These are phyloP conservation scores for Pteropus alecto DNA, from an alignment of 2,113 vertebrate species.

Conservation along the genomic window DNA sequence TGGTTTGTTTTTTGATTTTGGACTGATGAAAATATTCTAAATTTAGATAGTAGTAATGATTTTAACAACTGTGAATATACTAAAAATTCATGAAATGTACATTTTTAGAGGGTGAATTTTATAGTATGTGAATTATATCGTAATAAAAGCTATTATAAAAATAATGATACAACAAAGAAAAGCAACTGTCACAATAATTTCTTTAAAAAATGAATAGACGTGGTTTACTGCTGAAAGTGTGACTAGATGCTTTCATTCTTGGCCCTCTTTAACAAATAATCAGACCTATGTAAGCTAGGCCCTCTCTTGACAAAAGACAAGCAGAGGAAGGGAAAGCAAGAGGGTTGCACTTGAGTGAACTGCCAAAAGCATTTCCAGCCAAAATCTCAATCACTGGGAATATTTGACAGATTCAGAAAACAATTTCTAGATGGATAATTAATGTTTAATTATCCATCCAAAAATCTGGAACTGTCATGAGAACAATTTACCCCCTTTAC, in stretches of 20 bases:
- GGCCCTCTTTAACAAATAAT: background rate
- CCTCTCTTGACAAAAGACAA: constrained; percentile 30
- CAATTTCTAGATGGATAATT: background rate
- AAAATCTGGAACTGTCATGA: constrained; percentile 18
- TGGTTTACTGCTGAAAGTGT: background rate
- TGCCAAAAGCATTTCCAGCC: constrained; percentile 41
- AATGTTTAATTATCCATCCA: background rate
- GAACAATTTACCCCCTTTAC: constrained; percentile 19
- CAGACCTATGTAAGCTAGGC: background rate
- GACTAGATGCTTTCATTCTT: background rate
- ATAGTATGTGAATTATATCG: background rate
- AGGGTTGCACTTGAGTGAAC: background rate
- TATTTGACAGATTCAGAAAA: constrained; percentile 17
- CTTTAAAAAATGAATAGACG: background rate
- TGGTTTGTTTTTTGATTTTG: background rate
- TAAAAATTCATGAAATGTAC: background rate
- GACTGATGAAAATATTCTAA: constrained; percentile 1
- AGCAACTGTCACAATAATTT: background rate
- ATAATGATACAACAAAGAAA: constrained; percentile 11
- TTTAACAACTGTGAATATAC: background rate
- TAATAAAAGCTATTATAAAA: background rate
- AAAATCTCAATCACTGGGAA: constrained; percentile 33
- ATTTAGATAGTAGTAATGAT: background rate
- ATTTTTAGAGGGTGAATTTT: background rate
- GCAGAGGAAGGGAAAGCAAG: background rate